Conservation (phyloP, 2,888 invertebrate genomes). For the Drosophila mimetica region DNA sequence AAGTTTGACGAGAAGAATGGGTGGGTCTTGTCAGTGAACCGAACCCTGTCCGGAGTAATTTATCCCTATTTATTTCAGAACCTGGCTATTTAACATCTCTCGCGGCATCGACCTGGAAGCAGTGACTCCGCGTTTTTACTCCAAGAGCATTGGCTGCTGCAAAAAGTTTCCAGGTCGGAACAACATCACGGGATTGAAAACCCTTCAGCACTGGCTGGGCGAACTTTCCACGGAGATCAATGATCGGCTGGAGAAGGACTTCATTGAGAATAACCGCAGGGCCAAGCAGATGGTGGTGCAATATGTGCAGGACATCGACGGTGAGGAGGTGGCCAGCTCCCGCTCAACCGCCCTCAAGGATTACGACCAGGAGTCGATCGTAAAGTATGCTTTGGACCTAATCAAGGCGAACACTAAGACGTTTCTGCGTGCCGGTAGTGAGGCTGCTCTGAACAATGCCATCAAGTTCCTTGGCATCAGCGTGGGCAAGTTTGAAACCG, state of each 20-base stretch:
- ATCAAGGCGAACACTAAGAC: conserved; percentile 87
- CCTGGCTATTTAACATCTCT: conserved; percentile 94
- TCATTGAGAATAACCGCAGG: conserved; percentile 91
- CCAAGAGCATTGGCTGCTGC: conserved; percentile 97
- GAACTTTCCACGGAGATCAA: conserved; percentile 93
- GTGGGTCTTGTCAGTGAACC: conserved; percentile 85
- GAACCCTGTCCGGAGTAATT: background rate
- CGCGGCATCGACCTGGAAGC: conserved; percentile 94
- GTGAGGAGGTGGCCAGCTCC: conserved; percentile 87
- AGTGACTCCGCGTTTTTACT: conserved; percentile 92
- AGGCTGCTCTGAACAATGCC: conserved; percentile 84
- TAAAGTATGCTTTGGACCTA: conserved; percentile 88
- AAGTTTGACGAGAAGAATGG: conserved; percentile 94
- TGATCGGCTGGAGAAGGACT: conserved; percentile 92
- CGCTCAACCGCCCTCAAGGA: conserved; percentile 87
- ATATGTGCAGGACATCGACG: conserved; percentile 86
- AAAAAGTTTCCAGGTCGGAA: conserved; percentile 95
- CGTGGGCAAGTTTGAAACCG: conserved; percentile 91
- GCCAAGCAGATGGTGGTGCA: conserved; percentile 91
- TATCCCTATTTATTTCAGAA: conserved; percentile 84
- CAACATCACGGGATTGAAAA: conserved; percentile 88
- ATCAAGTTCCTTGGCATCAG: conserved; percentile 91
- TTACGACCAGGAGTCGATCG: conserved; percentile 89
- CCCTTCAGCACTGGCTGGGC: conserved; percentile 91
- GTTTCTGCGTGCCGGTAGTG: conserved; percentile 79